Base-by-base conservation (phyloP, 2,888 invertebrate genomes). In the Ligdia adustata region DNA sequence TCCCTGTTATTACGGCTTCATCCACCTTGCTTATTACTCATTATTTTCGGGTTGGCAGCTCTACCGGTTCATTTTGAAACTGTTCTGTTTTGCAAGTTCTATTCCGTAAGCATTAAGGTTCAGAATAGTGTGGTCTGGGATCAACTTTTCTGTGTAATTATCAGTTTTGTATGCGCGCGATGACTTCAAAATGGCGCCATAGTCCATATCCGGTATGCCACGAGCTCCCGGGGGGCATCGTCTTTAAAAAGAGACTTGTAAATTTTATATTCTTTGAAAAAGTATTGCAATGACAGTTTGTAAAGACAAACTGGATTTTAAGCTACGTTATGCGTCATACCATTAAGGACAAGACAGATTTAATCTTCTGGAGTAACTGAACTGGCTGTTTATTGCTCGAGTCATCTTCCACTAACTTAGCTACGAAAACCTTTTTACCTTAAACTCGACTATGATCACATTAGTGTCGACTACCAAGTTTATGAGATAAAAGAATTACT, bases 131-230 rank as follows among this genome's bases (percentile, higher is more conserved):
- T 34, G 32, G 33, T 22, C 16, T 2, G 15, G 15, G 7, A 7
- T 20, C 2, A 35, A 24, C 7, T 13, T 35, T 42, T 32, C 16
- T 34, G 9, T 20, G 35, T 44, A 37, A 45, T 39, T 52, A 47
- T 34, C 28, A 44, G 11, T 24, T 56, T 48, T 45, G 48, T 56
- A 53, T 56, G 52, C 52, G 33, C 40, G 42, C 39, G 47, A 45
- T 37, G 44, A 13, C 42, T 41, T 41, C 15, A 4, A 34, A 55
- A 27, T 39, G 46, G 52, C 52, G 50, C 49, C 52, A 47, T 24
- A 9, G 41, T 31, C 45, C 32, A 43, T 56, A 53, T 56, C 56
- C 50, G 44, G 50, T 37, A 31, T 20, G 28, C 16, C 27, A 34
- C 27, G 15, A 11, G 11, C 27, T 44, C 24, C 37, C 29, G 29